Percentiles rank a stretch among this genome's conserved stretches.
Evolutionary conservation across 2,888 invertebrate genomes (phyloP).

Genomic region (Coleophora flavipennella): DNA sequence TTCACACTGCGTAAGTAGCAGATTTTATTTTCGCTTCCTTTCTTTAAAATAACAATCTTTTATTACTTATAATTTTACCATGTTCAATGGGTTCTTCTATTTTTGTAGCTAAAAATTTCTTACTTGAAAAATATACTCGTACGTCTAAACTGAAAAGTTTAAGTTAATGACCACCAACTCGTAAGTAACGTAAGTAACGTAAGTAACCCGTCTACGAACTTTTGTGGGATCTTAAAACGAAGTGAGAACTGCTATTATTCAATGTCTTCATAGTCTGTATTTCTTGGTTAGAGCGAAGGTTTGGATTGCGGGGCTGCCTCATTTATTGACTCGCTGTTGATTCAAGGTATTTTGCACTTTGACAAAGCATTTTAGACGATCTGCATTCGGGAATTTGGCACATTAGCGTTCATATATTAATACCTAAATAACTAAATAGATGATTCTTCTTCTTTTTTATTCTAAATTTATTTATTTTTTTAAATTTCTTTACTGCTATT

Average conservation of each 20-base stretch:
- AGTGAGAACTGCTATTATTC: constrained; percentile 34
- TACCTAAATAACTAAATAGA: no score
- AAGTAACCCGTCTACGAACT: constrained; percentile 17
- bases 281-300: constrained; percentile 11
- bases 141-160: constrained; percentile 4
- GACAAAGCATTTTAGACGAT: no score
- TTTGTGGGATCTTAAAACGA: constrained; percentile 33
- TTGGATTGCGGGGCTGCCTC: no score
- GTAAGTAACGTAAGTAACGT: no score
- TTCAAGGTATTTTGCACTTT: no score
- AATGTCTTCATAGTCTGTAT: constrained; percentile 20
- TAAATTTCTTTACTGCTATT: no score
- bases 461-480: no score
- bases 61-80: background rate
- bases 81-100: no score
- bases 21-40: constrained; percentile 34
- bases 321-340: no score
- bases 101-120: background rate
- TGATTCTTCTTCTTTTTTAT: no score
- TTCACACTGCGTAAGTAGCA: constrained; percentile 56
- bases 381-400: no score
- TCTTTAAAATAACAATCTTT: constrained; percentile 7
- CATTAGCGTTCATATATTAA: no score
- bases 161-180: background rate
- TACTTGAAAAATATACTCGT: background rate